Base-by-base conservation (phyloP, 2,797 vertebrate species). In the Moxostoma hubbsi region DNA sequence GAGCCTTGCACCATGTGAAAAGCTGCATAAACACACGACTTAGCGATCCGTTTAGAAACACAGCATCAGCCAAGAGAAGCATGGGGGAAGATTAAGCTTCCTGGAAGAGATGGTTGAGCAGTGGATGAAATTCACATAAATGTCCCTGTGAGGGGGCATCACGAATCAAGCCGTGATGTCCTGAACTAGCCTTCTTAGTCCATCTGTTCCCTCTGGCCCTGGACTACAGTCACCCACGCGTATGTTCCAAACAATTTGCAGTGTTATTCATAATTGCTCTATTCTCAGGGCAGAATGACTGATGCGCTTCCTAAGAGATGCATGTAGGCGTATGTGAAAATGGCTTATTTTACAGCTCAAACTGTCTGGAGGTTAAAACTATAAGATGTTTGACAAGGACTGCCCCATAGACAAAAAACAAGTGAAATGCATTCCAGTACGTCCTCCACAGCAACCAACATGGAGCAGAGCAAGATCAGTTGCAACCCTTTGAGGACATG, bases 11-110 rank as follows among this genome's bases (percentile, higher is more conserved):
- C n/a, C 64, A n/a, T 15, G 65, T 24, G 50, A 68, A 51, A 10
- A 65, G 18, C 65, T 15, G 43, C 9, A 49, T 45, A 74, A 64
- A 64, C 57, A 5, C 75, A 43, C 12, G 49, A 47, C 45, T 80
- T 46, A 18, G 51, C 15, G n/a, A 5, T 9, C 1, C 10, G 24
- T 67, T 63, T 9, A 74, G 46, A 64, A 80, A 66, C 68, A 75
- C 69, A 58, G 54, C 12, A 5, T n/a, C 18, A 50, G 75, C 76
- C 70, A 72, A 83, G 73, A 79, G 15, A 72, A 58, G 75, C 55
- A 74, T 15, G 12, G 7, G 72, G 53, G 62, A 62, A 65, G 73
- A 65, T 64, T 72, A 9, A 24, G 46, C 57, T 62, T 71, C 16
- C 7, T 67, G 9, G 50, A 65, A 76, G 72, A n/a, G 54, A 63